These are phyloP conservation scores for Drosophila sulfurigaster DNA, from an alignment of 1,140 invertebrate species.

Conservation along the genomic window DNA sequence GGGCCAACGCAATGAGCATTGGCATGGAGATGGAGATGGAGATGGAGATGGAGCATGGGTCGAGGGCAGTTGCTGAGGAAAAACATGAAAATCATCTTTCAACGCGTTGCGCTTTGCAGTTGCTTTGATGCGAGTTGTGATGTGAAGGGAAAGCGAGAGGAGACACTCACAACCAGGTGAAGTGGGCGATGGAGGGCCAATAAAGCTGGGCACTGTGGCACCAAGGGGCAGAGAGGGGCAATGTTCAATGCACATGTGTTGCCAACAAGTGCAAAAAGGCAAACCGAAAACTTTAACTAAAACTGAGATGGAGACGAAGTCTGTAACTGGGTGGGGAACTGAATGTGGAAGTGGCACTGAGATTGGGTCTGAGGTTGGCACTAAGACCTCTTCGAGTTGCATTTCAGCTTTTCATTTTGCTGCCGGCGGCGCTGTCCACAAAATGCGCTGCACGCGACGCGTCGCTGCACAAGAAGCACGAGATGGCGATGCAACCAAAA, in stretches of 20 bases:
- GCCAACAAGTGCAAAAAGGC: slow-evolving; percentile 66
- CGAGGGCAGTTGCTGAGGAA: slow-evolving; percentile 43
- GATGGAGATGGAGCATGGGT: not conserved
- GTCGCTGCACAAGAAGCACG: slow-evolving; percentile 25
- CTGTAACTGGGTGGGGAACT: slow-evolving; percentile 2
- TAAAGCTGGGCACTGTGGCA: slow-evolving; percentile 11
- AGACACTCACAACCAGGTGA: slow-evolving; percentile 52
- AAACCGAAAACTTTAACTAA: slow-evolving; percentile 42
- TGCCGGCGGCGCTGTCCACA: slow-evolving; percentile 55
- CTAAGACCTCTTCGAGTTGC: slow-evolving; percentile 38
- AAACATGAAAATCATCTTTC: slow-evolving; percentile 84
- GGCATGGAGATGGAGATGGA: slow-evolving; percentile 4
- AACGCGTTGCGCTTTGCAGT: slow-evolving; percentile 65
- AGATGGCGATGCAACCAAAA: slow-evolving; percentile 50
- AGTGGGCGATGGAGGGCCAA: slow-evolving; percentile 29
- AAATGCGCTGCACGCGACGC: slow-evolving; percentile 52
- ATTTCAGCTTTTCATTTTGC: slow-evolving; percentile 69
- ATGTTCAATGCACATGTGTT: slow-evolving; percentile 18
- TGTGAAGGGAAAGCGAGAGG: not conserved
- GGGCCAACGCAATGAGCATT: slow-evolving; percentile 5
- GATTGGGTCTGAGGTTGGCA: slow-evolving; percentile 17
- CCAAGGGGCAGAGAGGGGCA: not conserved
- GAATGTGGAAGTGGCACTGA: slow-evolving; percentile 9
- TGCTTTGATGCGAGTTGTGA: slow-evolving; percentile 37
- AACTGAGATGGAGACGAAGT: slow-evolving; percentile 17